These are phyloP conservation scores for Aspidapion aeneum DNA, from an alignment of 2,888 invertebrate genomes.

Conservation along the genomic window DNA sequence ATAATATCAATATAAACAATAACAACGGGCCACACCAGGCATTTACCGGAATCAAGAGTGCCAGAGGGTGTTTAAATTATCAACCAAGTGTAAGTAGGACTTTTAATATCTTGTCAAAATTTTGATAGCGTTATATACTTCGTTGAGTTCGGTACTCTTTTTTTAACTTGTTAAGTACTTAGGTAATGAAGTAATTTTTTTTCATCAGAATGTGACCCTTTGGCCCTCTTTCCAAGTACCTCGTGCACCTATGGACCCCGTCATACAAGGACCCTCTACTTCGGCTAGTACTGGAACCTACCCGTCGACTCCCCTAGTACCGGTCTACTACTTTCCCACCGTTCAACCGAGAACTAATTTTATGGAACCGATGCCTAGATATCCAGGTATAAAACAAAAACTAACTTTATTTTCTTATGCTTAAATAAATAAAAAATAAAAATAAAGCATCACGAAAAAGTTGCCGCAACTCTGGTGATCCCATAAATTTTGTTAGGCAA, in stretches of 20 bases:
- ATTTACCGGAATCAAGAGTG: not conserved
- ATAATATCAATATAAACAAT: too few relatives aligned
- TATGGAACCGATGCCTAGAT: slow-evolving; percentile 27
- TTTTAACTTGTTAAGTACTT: too few relatives aligned
- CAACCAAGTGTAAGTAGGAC: not conserved
- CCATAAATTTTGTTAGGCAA: too few relatives aligned
- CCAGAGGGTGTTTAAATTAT: not conserved
- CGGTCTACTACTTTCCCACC: slow-evolving; percentile 58
- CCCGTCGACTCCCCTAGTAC: slow-evolving; percentile 41
- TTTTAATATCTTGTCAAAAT: too few relatives aligned
- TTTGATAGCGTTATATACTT: too few relatives aligned
- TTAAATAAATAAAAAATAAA: too few relatives aligned
- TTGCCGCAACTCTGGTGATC: too few relatives aligned
- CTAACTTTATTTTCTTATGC: too few relatives aligned
- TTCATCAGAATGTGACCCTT: too few relatives aligned
- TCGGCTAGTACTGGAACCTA: slow-evolving; percentile 23
- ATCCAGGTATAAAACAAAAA: slow-evolving; percentile 36
- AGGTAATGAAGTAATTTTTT: too few relatives aligned
- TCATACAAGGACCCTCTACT: slow-evolving; percentile 19
- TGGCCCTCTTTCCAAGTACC: slow-evolving; percentile 61
- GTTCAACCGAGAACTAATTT: slow-evolving; percentile 29
- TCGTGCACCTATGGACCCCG: slow-evolving; percentile 38
- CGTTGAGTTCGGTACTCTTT: too few relatives aligned
- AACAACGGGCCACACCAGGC: not conserved
- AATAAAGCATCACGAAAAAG: too few relatives aligned